Evolutionary conservation across 2,797 vertebrate species (phyloP).

Genomic region (Epinephelus awoara): DNA sequence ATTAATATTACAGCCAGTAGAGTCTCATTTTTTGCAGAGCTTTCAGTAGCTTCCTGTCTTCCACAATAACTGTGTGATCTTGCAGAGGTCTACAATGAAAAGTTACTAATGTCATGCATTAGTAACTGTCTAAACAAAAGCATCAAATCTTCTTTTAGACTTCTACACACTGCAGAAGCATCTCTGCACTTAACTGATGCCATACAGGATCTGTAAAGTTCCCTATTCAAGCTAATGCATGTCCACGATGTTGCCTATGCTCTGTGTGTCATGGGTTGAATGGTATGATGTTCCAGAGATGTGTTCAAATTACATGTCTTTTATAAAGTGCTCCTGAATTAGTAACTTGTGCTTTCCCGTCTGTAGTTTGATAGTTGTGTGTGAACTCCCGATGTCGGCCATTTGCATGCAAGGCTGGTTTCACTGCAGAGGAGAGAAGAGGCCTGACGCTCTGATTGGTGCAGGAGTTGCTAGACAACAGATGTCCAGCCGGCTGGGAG

Average conservation of each 20-base stretch:
- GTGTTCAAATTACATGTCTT: not conserved
- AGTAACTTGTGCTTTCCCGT: slow-evolving; percentile 17
- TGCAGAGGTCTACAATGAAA: slow-evolving; percentile 5
- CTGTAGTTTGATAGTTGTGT: slow-evolving; percentile 70
- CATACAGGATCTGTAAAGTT: not conserved
- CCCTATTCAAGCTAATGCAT: not conserved
- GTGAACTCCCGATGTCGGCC: slow-evolving; percentile 73
- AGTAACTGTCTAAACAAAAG: not conserved
- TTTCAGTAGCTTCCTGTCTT: not conserved
- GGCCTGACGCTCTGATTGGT: slow-evolving; percentile 84
- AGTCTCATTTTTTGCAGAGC: slow-evolving; percentile 4
- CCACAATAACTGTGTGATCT: not conserved
- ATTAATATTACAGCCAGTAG: not conserved
- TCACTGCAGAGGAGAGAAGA: slow-evolving; percentile 86
- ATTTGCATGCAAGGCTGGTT: slow-evolving; percentile 89
- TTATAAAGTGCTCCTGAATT: not conserved
- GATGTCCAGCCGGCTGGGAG: slow-evolving; percentile 85
- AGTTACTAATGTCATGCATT: not conserved
- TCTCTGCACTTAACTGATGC: not conserved
- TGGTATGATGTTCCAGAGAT: not conserved
- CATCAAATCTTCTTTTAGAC: not conserved
- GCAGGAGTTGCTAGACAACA: slow-evolving; percentile 89
- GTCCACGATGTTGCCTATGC: not conserved
- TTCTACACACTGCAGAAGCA: not conserved
- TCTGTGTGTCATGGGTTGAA: not conserved